These are phyloP conservation scores for Cephalotes varians DNA, from an alignment of 2,888 invertebrate species.

Conservation along the genomic window DNA sequence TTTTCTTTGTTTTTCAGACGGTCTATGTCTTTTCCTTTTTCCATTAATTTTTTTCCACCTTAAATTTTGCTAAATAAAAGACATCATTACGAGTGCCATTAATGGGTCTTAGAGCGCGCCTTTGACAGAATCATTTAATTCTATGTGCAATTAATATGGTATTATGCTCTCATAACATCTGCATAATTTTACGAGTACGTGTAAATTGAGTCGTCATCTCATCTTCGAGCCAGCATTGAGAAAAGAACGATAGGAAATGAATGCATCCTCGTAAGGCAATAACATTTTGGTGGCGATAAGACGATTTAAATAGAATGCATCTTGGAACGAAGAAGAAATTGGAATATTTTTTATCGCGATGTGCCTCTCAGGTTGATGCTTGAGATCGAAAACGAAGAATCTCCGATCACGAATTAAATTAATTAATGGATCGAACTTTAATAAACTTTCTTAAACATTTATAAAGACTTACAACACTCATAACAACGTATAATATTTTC, in stretches of 20 bases:
- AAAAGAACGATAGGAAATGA: neutral
- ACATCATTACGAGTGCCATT: slow-evolving; percentile 23
- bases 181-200: slow-evolving; percentile 36
- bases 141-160: slow-evolving; percentile 17
- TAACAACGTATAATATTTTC: neutral
- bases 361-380: neutral
- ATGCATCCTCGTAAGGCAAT: neutral
- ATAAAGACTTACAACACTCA: neutral
- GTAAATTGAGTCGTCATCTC: slow-evolving; percentile 23
- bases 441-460: neutral
- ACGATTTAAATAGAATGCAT: neutral
- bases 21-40: neutral
- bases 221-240: neutral
- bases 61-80: slow-evolving; percentile 12
- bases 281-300: neutral
- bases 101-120: slow-evolving; percentile 14
- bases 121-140: slow-evolving; percentile 38
- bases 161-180: slow-evolving; percentile 6
- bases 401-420: neutral
- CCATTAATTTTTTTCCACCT: neutral
- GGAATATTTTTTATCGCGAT: slow-evolving; percentile 6
- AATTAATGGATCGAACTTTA: neutral
- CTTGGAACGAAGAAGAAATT: neutral
- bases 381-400: neutral
- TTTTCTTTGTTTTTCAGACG: neutral